Percentiles rank a stretch among this genome's conserved stretches.
Conservation (phyloP, 2,113 vertebrate species). For the Hepsetus odoe region DNA sequence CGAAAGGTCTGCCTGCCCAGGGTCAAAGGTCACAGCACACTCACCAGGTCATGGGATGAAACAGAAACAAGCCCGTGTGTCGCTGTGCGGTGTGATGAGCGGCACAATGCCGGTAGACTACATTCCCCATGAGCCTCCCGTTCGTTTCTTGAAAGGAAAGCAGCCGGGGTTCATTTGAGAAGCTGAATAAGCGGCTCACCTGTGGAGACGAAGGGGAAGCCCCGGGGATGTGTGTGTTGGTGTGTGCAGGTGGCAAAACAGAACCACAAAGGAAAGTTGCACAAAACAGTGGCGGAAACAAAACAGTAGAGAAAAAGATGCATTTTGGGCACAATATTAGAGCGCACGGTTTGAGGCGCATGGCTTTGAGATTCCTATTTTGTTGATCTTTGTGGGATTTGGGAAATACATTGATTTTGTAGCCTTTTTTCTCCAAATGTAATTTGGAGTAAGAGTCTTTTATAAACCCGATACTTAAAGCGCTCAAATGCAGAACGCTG, state of each 20-base stretch:
- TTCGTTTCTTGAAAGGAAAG: slow-evolving; percentile 15
- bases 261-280: neutral
- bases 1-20: neutral
- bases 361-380: slow-evolving; percentile 19
- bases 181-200: slow-evolving; percentile 29
- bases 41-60: neutral
- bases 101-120: slow-evolving; percentile 1
- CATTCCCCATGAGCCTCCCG: slow-evolving; percentile 27
- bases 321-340: neutral
- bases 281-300: neutral
- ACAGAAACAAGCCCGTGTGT: neutral
- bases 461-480: neutral
- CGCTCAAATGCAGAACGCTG: neutral
- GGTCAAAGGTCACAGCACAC: neutral
- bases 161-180: slow-evolving; percentile 35
- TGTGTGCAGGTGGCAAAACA: slow-evolving; percentile 22
- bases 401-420: slow-evolving; percentile 7
- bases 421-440: neutral
- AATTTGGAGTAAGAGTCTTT: too few species aligned
- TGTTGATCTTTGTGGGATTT: slow-evolving; percentile 26
- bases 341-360: neutral
- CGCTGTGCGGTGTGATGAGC: slow-evolving; percentile 6
- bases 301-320: neutral
- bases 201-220: slow-evolving; percentile 7
- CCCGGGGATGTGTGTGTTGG: slow-evolving; percentile 9